A percentile compares a stretch with the other conserved stretches of the same genome.
phyloP scores from a whole-genome alignment of 1,140 invertebrate species.

The Eumeta japonica region DNA sequence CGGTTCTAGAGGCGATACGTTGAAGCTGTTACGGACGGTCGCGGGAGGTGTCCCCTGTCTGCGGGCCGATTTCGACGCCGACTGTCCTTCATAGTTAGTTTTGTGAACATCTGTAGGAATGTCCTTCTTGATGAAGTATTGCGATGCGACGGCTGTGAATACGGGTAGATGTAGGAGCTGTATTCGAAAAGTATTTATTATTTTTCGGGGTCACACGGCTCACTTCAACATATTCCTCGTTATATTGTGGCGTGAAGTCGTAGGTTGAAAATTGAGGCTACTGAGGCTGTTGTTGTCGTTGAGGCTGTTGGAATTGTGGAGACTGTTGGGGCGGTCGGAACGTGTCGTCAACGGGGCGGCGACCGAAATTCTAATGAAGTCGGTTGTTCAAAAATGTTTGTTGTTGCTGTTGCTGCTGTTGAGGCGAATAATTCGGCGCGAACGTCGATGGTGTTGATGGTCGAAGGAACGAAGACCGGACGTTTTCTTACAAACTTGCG shows the following conservation, averaged over 20 bases:
- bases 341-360: slow-evolving; percentile 8
- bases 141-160: slow-evolving; percentile 32
- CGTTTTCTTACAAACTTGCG: slow-evolving; percentile 42
- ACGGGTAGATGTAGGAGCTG: slow-evolving; percentile 22
- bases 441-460: slow-evolving; percentile 16
- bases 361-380: slow-evolving; percentile 9
- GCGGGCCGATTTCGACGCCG: slow-evolving; percentile 25
- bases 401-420: slow-evolving; percentile 5
- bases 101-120: slow-evolving; percentile 35
- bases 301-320: slow-evolving; percentile 9
- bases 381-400: slow-evolving; percentile 20
- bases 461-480: slow-evolving; percentile 25
- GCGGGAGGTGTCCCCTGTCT: slow-evolving; percentile 26
- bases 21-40: slow-evolving; percentile 33
- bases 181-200: slow-evolving; percentile 28
- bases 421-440: slow-evolving; percentile 12
- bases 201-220: slow-evolving; percentile 40
- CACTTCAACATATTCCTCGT: slow-evolving; percentile 49
- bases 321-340: slow-evolving; percentile 5
- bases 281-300: slow-evolving; percentile 11
- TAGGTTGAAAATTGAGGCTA: too few species aligned
- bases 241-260: slow-evolving; percentile 40
- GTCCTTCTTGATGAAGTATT: slow-evolving; percentile 26
- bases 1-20: slow-evolving; percentile 21
- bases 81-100: slow-evolving; percentile 31